Percentiles rank a stretch among this genome's conserved stretches.
phyloP scores from a whole-genome alignment of 2,888 invertebrate genomes.

The Ptychoptera albimana region DNA sequence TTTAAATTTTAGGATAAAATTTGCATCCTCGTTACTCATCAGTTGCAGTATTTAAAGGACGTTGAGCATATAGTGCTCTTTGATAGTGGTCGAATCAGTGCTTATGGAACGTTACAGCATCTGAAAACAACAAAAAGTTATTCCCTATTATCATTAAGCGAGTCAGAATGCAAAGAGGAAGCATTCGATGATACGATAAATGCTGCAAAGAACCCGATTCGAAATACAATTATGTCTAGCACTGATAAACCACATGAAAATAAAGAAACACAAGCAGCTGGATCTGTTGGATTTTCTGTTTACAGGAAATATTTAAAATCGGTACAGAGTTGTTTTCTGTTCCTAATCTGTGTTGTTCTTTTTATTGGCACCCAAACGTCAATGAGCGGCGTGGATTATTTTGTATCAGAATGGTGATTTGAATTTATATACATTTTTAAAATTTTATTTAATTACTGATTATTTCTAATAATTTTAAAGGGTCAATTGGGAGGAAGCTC shows the following conservation, averaged over 20 bases:
- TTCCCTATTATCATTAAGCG: background rate
- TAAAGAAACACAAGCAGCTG: conserved; percentile 37
- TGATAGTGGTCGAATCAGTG: conserved; percentile 31
- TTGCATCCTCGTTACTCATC: conserved; percentile 52
- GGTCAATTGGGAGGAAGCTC: conserved; percentile 7
- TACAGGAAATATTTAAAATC: conserved; percentile 18
- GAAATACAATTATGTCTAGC: background rate
- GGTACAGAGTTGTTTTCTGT: conserved; percentile 16
- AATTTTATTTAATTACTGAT: background rate
- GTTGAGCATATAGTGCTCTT: conserved; percentile 38
- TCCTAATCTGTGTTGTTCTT: conserved; percentile 11
- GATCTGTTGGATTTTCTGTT: conserved; percentile 16
- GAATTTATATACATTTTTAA: background rate
- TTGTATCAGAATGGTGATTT: conserved; percentile 32
- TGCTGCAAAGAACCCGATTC: conserved; percentile 2
- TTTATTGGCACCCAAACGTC: conserved; percentile 16
- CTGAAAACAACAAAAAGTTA: conserved; percentile 3
- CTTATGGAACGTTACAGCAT: conserved; percentile 19
- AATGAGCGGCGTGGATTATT: conserved; percentile 39
- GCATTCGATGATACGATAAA: conserved; percentile 8
- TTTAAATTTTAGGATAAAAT: conserved; percentile 36
- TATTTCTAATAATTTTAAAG: conserved; percentile 1
- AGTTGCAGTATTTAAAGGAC: conserved; percentile 43
- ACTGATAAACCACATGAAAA: conserved; percentile 27
- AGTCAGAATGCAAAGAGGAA: conserved; percentile 10